Evolutionary conservation across 2,888 invertebrate genomes (phyloP).

Genomic region (Dryococelus australis): DNA sequence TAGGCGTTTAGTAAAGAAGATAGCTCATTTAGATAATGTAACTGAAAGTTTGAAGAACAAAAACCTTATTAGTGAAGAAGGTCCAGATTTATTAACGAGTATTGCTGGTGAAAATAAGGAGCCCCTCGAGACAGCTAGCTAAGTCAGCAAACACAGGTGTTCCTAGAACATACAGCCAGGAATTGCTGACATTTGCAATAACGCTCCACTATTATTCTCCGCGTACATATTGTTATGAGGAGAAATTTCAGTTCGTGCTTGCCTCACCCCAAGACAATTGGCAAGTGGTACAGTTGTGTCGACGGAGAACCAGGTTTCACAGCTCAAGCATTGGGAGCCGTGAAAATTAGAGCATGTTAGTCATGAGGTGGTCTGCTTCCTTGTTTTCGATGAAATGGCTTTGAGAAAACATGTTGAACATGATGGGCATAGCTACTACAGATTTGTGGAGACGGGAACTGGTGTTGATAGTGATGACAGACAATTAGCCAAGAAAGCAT

Average conservation of each 20-base stretch:
- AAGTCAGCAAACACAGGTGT: not conserved
- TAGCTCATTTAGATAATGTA: not conserved
- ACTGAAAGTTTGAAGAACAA: not conserved
- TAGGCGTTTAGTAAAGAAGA: not conserved
- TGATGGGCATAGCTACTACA: constrained; percentile 38
- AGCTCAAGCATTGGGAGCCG: constrained; percentile 36
- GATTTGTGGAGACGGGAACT: constrained; percentile 49
- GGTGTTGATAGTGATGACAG: constrained; percentile 46
- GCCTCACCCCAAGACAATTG: not conserved
- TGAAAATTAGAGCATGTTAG: constrained; percentile 33
- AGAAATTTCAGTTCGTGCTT: not conserved
- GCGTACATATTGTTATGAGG: not conserved
- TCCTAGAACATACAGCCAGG: too few species aligned
- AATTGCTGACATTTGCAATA: not conserved
- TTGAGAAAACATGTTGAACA: constrained; percentile 48
- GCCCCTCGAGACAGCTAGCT: not conserved
- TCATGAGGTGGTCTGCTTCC: constrained; percentile 45
- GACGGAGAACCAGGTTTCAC: not conserved
- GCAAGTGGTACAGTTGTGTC: not conserved
- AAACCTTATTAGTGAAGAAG: not conserved
- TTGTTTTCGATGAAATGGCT: constrained; percentile 53
- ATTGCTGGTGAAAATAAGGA: not conserved
- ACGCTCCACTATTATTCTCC: not conserved
- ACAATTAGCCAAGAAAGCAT: constrained; percentile 49
- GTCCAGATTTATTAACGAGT: not conserved